Evolutionary conservation across 2,888 invertebrate genomes (phyloP).

Genomic region (Leptogaster cylindrica): DNA sequence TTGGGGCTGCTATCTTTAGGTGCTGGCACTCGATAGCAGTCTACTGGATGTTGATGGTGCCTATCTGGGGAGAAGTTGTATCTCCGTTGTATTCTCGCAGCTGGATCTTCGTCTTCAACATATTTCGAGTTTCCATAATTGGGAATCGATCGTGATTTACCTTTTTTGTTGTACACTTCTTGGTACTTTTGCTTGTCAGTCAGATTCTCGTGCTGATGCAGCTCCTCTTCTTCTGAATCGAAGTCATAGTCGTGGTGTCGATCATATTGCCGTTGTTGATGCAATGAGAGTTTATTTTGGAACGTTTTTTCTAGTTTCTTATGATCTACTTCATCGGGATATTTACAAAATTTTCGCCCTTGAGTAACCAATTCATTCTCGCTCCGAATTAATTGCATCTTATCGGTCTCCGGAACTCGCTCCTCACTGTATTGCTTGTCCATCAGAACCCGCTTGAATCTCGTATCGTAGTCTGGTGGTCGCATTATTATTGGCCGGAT

Average conservation of each 20-base stretch:
- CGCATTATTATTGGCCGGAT: conserved; percentile 60
- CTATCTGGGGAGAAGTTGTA: conserved; percentile 40
- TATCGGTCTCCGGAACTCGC: conserved; percentile 52
- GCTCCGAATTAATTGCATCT: conserved; percentile 1
- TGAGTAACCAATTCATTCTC: not conserved
- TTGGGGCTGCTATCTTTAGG: conserved; percentile 48
- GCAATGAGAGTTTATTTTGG: conserved; percentile 15
- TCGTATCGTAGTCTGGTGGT: conserved; percentile 59
- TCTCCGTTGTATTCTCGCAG: conserved; percentile 1
- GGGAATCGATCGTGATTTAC: conserved; percentile 40
- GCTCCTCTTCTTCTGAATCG: conserved; percentile 47
- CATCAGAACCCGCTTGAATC: conserved; percentile 59
- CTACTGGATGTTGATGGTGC: not conserved
- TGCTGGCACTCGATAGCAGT: not conserved
- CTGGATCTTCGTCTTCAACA: not conserved
- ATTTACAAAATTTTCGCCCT: conserved; percentile 11
- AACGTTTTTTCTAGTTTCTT: conserved; percentile 35
- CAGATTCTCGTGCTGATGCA: conserved; percentile 55
- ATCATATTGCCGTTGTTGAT: conserved; percentile 50
- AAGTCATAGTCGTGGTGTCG: conserved; percentile 57
- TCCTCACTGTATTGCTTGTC: conserved; percentile 49
- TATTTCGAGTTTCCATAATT: conserved; percentile 1
- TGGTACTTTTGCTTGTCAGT: conserved; percentile 61
- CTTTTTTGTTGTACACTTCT: conserved; percentile 55
- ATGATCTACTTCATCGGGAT: conserved; percentile 8